Evolutionary conservation across 2,888 invertebrate genomes (phyloP).

Genomic region (Synanthedon andrenaeformis): DNA sequence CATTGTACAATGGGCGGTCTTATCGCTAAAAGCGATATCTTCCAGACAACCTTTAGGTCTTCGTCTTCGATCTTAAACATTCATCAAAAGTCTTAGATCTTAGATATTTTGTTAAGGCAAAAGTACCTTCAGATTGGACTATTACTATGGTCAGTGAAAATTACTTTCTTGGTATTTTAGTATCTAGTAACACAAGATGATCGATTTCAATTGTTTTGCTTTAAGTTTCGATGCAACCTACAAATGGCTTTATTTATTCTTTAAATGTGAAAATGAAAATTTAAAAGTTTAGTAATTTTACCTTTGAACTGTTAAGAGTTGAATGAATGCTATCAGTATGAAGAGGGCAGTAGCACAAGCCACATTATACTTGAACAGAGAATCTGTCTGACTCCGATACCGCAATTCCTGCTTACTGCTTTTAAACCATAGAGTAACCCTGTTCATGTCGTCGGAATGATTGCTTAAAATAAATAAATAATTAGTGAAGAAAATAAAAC

Average conservation of each 20-base stretch:
- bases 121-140: too few relatives aligned
- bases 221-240: too few relatives aligned
- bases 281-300: constrained; percentile 31
- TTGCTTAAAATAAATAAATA: constrained; percentile 24
- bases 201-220: too few relatives aligned
- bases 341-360: constrained; percentile 84
- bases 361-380: constrained; percentile 88
- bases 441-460: constrained; percentile 80
- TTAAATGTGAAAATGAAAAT: not conserved
- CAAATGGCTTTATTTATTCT: not conserved
- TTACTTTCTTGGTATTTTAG: too few relatives aligned
- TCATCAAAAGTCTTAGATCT: too few relatives aligned
- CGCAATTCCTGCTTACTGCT: constrained; percentile 79
- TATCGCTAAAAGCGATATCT: too few relatives aligned
- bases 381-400: constrained; percentile 83
- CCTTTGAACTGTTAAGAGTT: constrained; percentile 83
- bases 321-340: constrained; percentile 80
- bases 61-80: too few relatives aligned
- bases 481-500: constrained; percentile 1
- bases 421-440: constrained; percentile 85
- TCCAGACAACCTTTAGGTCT: too few relatives aligned
- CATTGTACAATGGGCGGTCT: too few relatives aligned
- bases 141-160: too few relatives aligned
- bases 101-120: too few relatives aligned
- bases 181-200: too few relatives aligned